Base-by-base conservation (phyloP, 1,140 invertebrate genomes). In the Polypedilum vanderplanki region DNA sequence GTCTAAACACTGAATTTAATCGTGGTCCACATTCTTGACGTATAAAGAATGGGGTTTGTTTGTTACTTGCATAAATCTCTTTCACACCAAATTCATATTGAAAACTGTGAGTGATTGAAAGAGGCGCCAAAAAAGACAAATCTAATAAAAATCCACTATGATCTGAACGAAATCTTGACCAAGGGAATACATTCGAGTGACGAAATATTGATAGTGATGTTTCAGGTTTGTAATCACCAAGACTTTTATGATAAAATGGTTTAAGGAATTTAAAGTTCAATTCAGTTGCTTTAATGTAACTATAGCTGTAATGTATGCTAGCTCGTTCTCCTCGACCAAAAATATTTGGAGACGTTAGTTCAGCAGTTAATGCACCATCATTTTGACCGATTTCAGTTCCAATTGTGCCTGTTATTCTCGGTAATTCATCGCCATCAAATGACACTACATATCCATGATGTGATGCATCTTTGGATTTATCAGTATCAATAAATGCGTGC, bases 361-460 rank as follows among this genome's bases (percentile, higher is more conserved):
- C 81, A 2, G 79, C 81, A 33, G 79, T 78, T 12, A 82, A 74
- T 0, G 81, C 80, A 10, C 81, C 81, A 41, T 83, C 81, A 76
- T 81, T 83, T 75, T 83, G 80, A 5, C 81, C 81, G 67, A 83
- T 79, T 65, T 83, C 81, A 0, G 81, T 83, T 67, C 81, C 81
- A 10, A 82, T 79, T 0, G 79, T 80, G 7, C 81, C 81, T 75
- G 81, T 78, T n/a, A 83, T 73, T 7, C 81, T 77, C 7, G 80
- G 78, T 22, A 79, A 76, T 67, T 83, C 81, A 15, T 78, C 77
- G 65, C 81, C 81, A 64, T 78, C 80, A 1, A 83, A 78, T 0
- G 80, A 81, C 1, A 83, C 77, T 75, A 82, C 81, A 73, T 83
- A 83, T n/a, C 81, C 81, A 76, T 82, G 77, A 1, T 80, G 79